Evolutionary conservation across 2,888 invertebrate genomes (phyloP).

Genomic region (Synanthedon vespiformis): DNA sequence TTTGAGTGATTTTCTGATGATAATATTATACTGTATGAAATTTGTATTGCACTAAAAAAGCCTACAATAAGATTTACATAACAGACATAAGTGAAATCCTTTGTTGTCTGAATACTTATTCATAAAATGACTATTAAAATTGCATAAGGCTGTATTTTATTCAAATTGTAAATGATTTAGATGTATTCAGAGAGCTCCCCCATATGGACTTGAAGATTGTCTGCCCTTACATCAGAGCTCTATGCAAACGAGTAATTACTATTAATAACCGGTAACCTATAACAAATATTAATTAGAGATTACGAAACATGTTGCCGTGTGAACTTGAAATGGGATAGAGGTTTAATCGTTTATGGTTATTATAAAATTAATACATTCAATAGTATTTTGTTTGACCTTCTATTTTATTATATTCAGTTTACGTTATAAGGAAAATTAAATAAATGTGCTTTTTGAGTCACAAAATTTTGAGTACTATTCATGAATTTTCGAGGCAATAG

Average conservation of each 20-base stretch:
- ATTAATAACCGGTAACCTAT: too few relatives aligned
- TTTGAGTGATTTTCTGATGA: too few relatives aligned
- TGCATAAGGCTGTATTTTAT: slow-evolving; percentile 20
- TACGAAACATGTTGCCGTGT: background rate
- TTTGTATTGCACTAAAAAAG: slow-evolving; percentile 28
- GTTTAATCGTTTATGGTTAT: background rate
- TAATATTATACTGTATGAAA: background rate
- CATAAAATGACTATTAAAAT: slow-evolving; percentile 31
- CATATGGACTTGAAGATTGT: too few relatives aligned
- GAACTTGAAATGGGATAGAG: background rate
- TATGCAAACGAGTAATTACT: too few relatives aligned
- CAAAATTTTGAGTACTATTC: too few relatives aligned
- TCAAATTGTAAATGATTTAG: too few relatives aligned
- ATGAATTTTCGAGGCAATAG: too few relatives aligned
- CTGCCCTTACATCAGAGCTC: too few relatives aligned
- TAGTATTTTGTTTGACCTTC: background rate
- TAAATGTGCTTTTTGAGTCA: too few relatives aligned
- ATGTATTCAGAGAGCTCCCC: too few relatives aligned
- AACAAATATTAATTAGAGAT: background rate
- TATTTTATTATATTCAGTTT: background rate
- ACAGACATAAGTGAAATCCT: slow-evolving; percentile 47
- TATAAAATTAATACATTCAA: background rate
- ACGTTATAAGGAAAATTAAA: too few relatives aligned
- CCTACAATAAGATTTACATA: slow-evolving; percentile 45
- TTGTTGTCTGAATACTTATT: slow-evolving; percentile 54